Percentiles rank a stretch among this genome's conserved stretches.
Evolutionary conservation across 2,113 vertebrate genomes (phyloP).

Genomic region (Vicugna pacos): DNA sequence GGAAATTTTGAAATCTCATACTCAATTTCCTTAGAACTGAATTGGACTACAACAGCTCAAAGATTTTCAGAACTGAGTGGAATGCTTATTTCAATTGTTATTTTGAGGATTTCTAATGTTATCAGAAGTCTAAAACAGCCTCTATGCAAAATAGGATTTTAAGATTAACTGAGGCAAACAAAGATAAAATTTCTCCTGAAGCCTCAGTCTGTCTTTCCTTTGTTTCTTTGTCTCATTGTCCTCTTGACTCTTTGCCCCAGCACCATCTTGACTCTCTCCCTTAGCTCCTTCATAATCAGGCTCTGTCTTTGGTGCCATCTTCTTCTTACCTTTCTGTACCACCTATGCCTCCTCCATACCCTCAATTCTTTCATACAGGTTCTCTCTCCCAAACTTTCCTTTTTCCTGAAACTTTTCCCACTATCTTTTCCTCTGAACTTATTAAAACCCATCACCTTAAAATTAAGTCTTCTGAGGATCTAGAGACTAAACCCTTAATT

Average conservation of each 20-base stretch:
- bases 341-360: neutral
- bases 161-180: neutral
- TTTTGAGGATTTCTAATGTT: neutral
- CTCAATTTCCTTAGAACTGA: neutral
- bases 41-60: neutral
- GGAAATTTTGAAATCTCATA: neutral
- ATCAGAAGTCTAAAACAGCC: neutral
- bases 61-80: neutral
- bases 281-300: neutral
- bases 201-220: neutral
- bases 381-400: neutral
- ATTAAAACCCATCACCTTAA: neutral
- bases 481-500: neutral
- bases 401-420: neutral
- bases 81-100: neutral
- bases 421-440: neutral
- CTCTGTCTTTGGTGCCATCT: neutral
- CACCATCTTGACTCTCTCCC: neutral
- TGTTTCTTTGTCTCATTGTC: neutral
- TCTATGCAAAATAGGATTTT: neutral
- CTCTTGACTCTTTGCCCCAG: neutral
- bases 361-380: neutral
- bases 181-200: neutral
- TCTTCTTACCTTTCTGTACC: neutral
- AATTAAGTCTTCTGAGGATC: neutral